A percentile compares a stretch with the other conserved stretches of the same genome.
phyloP scores from a whole-genome alignment of 2,113 vertebrate species.

The Phasianus colchicus region DNA sequence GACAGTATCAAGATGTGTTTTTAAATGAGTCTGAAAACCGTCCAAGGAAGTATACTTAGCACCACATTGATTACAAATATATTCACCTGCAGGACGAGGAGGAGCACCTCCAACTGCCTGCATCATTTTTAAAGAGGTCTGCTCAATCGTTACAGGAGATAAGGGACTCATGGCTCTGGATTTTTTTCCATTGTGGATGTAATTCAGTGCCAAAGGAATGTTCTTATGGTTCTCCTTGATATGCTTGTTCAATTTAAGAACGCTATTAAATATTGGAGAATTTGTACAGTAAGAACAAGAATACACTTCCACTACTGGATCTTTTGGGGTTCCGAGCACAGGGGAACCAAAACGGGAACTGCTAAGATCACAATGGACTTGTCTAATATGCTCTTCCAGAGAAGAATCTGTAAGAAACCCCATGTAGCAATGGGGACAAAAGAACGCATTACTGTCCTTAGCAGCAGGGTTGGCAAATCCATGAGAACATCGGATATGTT shows the following conservation, averaged over 20 bases:
- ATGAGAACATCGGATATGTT: conserved; percentile 96
- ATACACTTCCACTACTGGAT: conserved; percentile 95
- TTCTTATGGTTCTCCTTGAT: conserved; percentile 99
- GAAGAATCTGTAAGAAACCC: conserved; percentile 98
- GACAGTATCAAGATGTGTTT: conserved; percentile 93
- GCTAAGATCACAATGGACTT: conserved; percentile 94
- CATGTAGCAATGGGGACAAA: conserved; percentile 99
- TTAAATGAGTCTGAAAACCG: conserved; percentile 96
- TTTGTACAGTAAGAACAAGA: conserved; percentile 99
- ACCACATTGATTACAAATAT: conserved; percentile 96
- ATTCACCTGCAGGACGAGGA: conserved; percentile 88
- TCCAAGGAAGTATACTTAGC: conserved; percentile 95
- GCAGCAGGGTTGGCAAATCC: conserved; percentile 92
- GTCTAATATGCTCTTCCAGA: conserved; percentile 95
- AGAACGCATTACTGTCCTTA: conserved; percentile 98
- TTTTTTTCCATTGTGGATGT: conserved; percentile 96
- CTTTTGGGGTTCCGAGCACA: conserved; percentile 91
- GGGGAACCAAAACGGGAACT: conserved; percentile 94
- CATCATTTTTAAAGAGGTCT: conserved; percentile 89
- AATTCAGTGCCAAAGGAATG: conserved; percentile 97
- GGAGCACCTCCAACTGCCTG: conserved; percentile 86
- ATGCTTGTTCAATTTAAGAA: conserved; percentile 96
- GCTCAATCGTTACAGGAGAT: conserved; percentile 91
- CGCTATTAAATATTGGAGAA: conserved; percentile 96
- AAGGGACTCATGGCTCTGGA: conserved; percentile 93